A percentile compares a stretch with the other conserved stretches of the same genome.
These are phyloP conservation scores for Aphidoletes aphidimyza DNA, from an alignment of 2,888 invertebrate species.

Conservation along the genomic window DNA sequence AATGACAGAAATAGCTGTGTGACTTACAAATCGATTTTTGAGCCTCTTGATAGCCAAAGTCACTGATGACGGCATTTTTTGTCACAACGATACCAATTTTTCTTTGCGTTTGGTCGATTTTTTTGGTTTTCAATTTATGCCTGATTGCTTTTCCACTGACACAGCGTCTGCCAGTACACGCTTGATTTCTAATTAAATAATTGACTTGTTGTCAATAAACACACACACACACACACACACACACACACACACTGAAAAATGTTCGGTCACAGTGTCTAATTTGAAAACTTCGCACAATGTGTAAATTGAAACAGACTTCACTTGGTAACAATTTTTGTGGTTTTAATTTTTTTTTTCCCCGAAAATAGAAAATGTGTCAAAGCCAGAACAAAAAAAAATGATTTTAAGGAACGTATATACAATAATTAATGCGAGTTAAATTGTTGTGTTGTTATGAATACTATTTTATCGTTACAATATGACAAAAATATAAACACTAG, in stretches of 20 bases:
- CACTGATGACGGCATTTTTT: slow-evolving; percentile 56
- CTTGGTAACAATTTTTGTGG: too few species aligned
- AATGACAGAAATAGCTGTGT: not conserved
- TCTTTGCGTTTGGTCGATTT: not conserved
- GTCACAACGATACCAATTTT: not conserved
- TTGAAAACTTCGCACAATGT: not conserved
- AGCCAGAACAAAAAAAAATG: too few species aligned
- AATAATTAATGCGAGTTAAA: not conserved
- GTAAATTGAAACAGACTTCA: too few species aligned
- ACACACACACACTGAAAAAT: not conserved
- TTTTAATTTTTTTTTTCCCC: too few species aligned
- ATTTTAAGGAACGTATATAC: not conserved
- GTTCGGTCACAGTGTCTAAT: not conserved
- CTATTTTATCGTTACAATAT: too few species aligned
- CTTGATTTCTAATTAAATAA: slow-evolving; percentile 32
- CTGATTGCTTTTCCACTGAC: not conserved
- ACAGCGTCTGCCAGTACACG: not conserved
- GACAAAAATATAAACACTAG: too few species aligned
- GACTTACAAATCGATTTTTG: slow-evolving; percentile 55
- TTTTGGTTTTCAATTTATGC: not conserved
- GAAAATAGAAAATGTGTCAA: too few species aligned
- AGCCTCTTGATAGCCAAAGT: slow-evolving; percentile 55
- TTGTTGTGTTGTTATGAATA: too few species aligned
- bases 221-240: not conserved
- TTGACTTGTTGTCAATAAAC: not conserved